A percentile compares a stretch with the other conserved stretches of the same genome.
Evolutionary conservation across 2,888 invertebrate species (phyloP).

Genomic region (Rhagophthalmus giganteus): DNA sequence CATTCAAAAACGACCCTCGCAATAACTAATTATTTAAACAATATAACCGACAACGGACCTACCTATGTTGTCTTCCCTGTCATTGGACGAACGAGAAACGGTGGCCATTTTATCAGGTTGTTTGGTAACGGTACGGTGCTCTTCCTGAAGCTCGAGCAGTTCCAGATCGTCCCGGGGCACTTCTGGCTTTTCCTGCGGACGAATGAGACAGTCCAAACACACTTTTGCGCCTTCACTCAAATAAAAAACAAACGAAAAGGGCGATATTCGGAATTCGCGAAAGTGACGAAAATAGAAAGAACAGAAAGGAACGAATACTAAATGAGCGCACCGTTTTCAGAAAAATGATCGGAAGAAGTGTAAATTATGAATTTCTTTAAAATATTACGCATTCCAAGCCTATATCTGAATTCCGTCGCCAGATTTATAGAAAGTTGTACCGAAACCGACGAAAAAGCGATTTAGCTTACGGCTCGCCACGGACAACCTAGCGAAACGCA

Average conservation of each 20-base stretch:
- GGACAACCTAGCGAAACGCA: neutral
- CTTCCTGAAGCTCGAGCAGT: slow-evolving; percentile 3
- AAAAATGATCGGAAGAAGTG: slow-evolving; percentile 78
- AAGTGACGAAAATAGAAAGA: no score
- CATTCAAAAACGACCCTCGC: neutral
- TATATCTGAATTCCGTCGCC: slow-evolving; percentile 64
- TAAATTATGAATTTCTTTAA: slow-evolving; percentile 74
- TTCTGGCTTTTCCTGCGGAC: slow-evolving; percentile 26
- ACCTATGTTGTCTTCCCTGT: slow-evolving; percentile 22
- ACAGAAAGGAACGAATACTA: slow-evolving; percentile 22
- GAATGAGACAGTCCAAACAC: slow-evolving; percentile 25
- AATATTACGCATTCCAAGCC: slow-evolving; percentile 78
- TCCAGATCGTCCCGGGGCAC: slow-evolving; percentile 9
- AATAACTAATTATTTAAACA: neutral
- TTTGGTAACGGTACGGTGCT: slow-evolving; percentile 12
- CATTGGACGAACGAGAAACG: slow-evolving; percentile 11
- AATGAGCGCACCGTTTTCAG: slow-evolving; percentile 58
- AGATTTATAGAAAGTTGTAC: slow-evolving; percentile 51
- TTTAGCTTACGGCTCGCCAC: neutral
- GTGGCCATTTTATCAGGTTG: slow-evolving; percentile 28
- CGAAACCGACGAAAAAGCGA: slow-evolving; percentile 3
- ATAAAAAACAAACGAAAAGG: slow-evolving; percentile 7
- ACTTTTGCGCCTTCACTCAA: slow-evolving; percentile 14
- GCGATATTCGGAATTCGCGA: slow-evolving; percentile 6
- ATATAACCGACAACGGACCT: neutral